Evolutionary conservation across 2,888 invertebrate genomes (phyloP), one percentile per base, ranked within the genome.

Genomic region (Lymantria monacha): DNA sequence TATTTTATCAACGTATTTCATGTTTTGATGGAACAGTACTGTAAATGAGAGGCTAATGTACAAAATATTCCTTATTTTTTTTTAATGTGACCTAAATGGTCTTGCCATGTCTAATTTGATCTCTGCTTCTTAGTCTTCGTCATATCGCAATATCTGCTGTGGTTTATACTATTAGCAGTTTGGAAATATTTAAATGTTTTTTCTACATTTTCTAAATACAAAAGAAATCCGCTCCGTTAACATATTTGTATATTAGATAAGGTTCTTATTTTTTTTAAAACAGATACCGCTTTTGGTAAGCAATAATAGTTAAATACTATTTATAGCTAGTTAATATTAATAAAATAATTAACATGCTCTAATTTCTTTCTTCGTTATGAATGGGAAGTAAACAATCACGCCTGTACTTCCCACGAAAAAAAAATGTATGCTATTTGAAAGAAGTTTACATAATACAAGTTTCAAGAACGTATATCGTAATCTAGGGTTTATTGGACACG

Each of bases 71-170:
- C 14, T 41, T 41, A 14, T 41, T 41, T 66, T 78, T 76, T 71
- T 72, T 74, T 62, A 74, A 74, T 72, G 63, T 71, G 82, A 82
- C 84, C 81, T 52, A 53, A 63, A 66, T 42, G 82, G 84, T 86
- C 81, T 81, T 82, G 87, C 86, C 88, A 87, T 84, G 83, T 84
- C 80, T 81, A 63, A 82, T 83, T 86, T 87, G 85, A 87, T 87
- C 85, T 89, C 86, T 83, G 84, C 85, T 83, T 81, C 71, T 79
- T 86, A 86, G 84, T 83, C 68, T 74, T 76, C 72, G 70, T 67
- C 69, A 66, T 48, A 48, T 67, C 48, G 40, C 53, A 37, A 50
- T 45, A 46, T 13, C 53, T 58, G 56, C 61, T 53, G 69, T 73
- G 74, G 74, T 78, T 70, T 81, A 73, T 74, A 76, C 80, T 79